These are phyloP conservation scores for Rhingia campestris DNA, from an alignment of 2,888 invertebrate species.

Conservation along the genomic window DNA sequence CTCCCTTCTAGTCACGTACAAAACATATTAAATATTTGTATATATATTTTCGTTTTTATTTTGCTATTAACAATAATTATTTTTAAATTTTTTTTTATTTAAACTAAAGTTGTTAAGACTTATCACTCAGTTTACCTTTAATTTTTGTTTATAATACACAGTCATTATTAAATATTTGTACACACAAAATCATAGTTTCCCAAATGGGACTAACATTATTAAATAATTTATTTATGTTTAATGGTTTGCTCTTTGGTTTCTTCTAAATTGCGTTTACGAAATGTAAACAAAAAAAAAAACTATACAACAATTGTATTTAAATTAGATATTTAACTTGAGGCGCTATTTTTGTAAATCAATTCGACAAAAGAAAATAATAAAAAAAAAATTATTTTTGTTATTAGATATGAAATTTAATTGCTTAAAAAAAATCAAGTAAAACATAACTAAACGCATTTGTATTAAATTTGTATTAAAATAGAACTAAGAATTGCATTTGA, in stretches of 20 bases:
- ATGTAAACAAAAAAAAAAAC: no score
- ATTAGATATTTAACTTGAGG: constrained; percentile 3
- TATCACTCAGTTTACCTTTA: no score
- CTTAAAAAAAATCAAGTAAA: constrained; percentile 30
- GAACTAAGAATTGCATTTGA: constrained; percentile 40
- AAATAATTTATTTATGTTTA: constrained; percentile 7
- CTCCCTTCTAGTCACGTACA: no score
- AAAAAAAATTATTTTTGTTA: constrained; percentile 29
- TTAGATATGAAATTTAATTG: constrained; percentile 38
- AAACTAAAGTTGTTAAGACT: no score
- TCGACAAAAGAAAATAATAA: not conserved
- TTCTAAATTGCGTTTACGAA: no score
- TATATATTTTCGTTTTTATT: no score
- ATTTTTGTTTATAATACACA: no score
- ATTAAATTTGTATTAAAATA: constrained; percentile 58
- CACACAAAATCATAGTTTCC: not conserved
- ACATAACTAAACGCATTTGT: constrained; percentile 38
- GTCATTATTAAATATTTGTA: no score
- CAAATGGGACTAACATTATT: constrained; percentile 20
- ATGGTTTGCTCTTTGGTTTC: not conserved
- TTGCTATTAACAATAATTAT: no score
- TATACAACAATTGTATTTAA: no score
- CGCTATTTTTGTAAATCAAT: constrained; percentile 46
- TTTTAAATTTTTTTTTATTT: no score
- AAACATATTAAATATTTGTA: no score